Conservation (phyloP, 2,888 invertebrate species). For the Drosophila paranaensis region DNA sequence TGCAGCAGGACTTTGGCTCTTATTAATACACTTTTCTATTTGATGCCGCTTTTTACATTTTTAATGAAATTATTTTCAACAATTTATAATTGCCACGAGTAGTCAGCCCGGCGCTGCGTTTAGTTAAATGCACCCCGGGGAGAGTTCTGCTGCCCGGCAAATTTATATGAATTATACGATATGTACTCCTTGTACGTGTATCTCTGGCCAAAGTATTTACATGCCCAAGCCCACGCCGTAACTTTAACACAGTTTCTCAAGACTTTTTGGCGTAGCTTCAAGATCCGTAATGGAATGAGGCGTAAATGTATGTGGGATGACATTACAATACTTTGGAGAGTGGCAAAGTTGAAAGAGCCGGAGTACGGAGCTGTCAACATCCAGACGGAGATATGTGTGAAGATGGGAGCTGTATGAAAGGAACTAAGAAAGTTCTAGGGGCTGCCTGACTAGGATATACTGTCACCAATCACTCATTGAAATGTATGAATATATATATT, state of each 20-base stretch:
- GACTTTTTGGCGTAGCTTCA: background rate
- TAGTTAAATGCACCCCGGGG: constrained; percentile 76
- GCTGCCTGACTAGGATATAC: background rate
- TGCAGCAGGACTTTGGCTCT: constrained; percentile 34
- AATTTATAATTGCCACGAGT: constrained; percentile 79
- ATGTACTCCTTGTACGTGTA: constrained; percentile 38
- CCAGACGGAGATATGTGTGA: background rate
- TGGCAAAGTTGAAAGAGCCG: too few species aligned
- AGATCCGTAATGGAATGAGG: too few species aligned
- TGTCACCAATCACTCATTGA: too few species aligned
- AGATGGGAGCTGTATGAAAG: background rate
- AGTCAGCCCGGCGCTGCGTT: constrained; percentile 52
- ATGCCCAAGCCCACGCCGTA: background rate
- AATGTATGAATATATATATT: too few species aligned
- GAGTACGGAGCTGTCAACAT: too few species aligned
- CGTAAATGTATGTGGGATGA: background rate
- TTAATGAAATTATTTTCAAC: constrained; percentile 80
- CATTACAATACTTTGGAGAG: background rate
- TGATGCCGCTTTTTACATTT: constrained; percentile 75
- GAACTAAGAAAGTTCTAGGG: background rate
- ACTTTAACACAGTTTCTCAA: background rate
- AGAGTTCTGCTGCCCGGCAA: constrained; percentile 67
- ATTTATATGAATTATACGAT: constrained; percentile 68
- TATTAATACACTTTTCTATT: constrained; percentile 65
- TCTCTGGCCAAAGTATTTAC: constrained; percentile 4